Base-by-base conservation (phyloP, 1,140 invertebrate genomes). In the Solenopsis invicta region DNA sequence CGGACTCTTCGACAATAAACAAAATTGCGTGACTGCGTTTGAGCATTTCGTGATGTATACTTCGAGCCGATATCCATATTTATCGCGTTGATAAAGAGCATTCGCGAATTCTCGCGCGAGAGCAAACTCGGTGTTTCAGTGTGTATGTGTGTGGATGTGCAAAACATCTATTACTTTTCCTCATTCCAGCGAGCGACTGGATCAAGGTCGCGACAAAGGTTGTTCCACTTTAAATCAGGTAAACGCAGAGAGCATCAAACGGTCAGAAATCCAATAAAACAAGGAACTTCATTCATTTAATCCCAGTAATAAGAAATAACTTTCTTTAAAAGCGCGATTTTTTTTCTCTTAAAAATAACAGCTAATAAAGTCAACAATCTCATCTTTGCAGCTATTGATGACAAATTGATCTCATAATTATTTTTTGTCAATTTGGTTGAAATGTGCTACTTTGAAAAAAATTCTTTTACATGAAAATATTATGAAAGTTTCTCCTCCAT, bases 181-280 rank as follows among this genome's bases (percentile, higher is more conserved):
- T 74, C 72, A 59, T 90, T 90, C 54, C 52, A 54, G 13, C 45
- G 13, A 71, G 37, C 75, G 61, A 48, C 69, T 52, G 56, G 76
- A 90, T 90, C 86, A 90, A 90, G 89, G 89, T 64, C 89, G 85
- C 52, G 13, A 48, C 56, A 88, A 90, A 90, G 89, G 72, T 82
- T 88, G 87, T 90, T 90, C 89, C 77, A 90, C 81, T 90, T 90
- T 90, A 50, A 10, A 87, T 8, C 62, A 13, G 12, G 50, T 13
- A 10, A 66, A 54, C n/a, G 24, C 62, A 50, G 59, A 78, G n/a
- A 86, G 34, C 61, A 41, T 67, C 45, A 67, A 21, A 10, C 48
- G 61, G 48, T n/a, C 87, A 59, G 12, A 6, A 56, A 56, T 71
- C 5, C 71, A 16, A 54, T 24, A 4, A 9, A 81, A 52, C 8